Base-by-base conservation (phyloP, 1,140 invertebrate species). In the Bilobella aurantiaca region DNA sequence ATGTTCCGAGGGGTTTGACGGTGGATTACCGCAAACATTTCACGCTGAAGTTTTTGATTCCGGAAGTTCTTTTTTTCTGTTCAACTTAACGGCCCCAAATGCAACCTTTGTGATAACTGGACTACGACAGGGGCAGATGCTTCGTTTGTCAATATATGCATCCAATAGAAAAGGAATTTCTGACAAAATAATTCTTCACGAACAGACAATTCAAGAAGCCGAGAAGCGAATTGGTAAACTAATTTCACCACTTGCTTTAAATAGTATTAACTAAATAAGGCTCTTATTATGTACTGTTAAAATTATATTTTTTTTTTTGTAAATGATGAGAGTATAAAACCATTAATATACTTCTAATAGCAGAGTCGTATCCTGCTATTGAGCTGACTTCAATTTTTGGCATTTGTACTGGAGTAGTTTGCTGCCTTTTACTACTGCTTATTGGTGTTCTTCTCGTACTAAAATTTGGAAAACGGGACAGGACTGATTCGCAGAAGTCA, bases 131-230 rank as follows among this genome's bases (percentile, higher is more conserved):
- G 88, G 86, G 1, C 82, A 82, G 65, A 79, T 83, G 30, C 81
- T 90, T 27, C 82, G 83, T 60, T 84, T 91, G 76, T 78, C 82
- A 49, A 79, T 91, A 2, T 93, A 89, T 75, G 87, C 90, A 0
- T 83, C 87, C 42, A 94, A 94, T 77, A 84, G 86, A 28, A 92
- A 91, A 76, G 91, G 91, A 29, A 81, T 85, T 42, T 91, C 89
- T 69, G 88, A 92, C 32, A 73, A 69, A 32, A 78, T 83, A 8
- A 73, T 77, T 16, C 67, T 87, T 1, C 83, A 85, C 72, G 84
- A 82, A 23, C 84, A 81, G 72, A 87, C 85, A 8, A 78, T 89
- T 1, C 88, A 89, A 77, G 81, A 84, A 47, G 86, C 88, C 28
- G 87, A 90, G 73, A 89, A 88, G 74, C 85, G 88, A 78, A 89